phyloP scores from a whole-genome alignment of 2,113 vertebrate species.

The Empidonax traillii region DNA sequence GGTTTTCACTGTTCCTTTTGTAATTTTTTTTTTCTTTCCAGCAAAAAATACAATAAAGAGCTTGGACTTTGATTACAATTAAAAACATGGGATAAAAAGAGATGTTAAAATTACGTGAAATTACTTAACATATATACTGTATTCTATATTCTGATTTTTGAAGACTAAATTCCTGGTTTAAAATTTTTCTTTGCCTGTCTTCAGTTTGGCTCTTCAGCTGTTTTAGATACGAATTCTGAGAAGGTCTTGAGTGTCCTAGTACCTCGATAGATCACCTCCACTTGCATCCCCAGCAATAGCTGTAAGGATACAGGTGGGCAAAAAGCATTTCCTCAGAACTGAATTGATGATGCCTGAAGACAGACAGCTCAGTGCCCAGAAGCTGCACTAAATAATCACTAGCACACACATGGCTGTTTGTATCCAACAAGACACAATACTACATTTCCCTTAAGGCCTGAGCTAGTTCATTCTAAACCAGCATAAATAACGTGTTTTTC shows the following conservation, averaged over 20 bases:
- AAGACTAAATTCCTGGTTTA: neutral
- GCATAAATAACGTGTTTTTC: neutral
- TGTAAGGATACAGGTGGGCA: neutral
- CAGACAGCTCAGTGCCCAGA: neutral
- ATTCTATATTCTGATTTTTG: neutral
- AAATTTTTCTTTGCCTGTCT: neutral
- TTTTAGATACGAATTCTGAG: neutral
- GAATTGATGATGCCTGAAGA: neutral
- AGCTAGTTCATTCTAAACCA: neutral
- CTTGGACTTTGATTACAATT: neutral
- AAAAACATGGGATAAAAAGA: neutral
- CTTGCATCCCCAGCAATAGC: fast-evolving
- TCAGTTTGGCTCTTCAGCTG: neutral
- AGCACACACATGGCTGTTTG: neutral
- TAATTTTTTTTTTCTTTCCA: neutral
- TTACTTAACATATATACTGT: neutral
- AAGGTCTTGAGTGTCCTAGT: neutral
- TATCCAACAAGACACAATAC: neutral
- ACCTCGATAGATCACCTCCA: neutral
- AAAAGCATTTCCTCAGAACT: neutral
- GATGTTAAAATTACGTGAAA: neutral
- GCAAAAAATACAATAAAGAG: neutral
- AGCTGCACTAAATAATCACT: neutral
- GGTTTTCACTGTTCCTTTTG: neutral
- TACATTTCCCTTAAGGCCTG: neutral